Base-by-base conservation (phyloP, 1,140 invertebrate genomes). In the Drosophila ambigua region DNA sequence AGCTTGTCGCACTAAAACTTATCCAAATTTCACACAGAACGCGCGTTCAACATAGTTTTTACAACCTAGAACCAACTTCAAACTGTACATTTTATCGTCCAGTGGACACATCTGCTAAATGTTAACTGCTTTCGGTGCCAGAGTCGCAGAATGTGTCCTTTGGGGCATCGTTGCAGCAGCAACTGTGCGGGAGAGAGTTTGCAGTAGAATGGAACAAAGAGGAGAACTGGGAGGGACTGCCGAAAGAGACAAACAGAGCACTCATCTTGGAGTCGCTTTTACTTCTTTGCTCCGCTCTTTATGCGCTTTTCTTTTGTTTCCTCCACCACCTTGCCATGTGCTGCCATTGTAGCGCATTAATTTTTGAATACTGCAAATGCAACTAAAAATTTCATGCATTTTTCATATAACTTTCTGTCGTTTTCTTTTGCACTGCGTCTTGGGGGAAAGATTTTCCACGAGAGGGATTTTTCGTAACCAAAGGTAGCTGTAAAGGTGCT, bases 321-420 rank as follows among this genome's bases (percentile, higher is more conserved):
- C 8, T 9, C 8, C 9, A 0, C 11, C 16, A 16, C 35, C 11
- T 2, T 4, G 2, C 9, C 35, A 4, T 4, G 11, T 11, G 11
- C 31, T 35, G 61, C 69, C 60, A 41, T 72, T 72, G 73, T 69
- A 63, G 57, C 39, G 55, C 80, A 77, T 84, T 85, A 63, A 80
- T 79, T 84, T 83, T 84, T 84, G 46, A 84, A 68, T 68, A 83
- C 76, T 43, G 57, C 46, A 84, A 82, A 82, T 83, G 80, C 80
- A 55, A 46, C 51, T 67, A 45, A 59, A 72, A 75, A 60, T 39
- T 39, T 39, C 35, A 39, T 71, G 48, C 45, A 52, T 53, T 72
- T 54, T 65, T 64, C 72, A 50, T 51, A 59, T 28, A 23, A 41
- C 26, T 54, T 35, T 35, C 35, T 52, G 49, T 23, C 11, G 11